phyloP scores from a whole-genome alignment of 2,113 vertebrate species.

The Rhizomys pruinosus region DNA sequence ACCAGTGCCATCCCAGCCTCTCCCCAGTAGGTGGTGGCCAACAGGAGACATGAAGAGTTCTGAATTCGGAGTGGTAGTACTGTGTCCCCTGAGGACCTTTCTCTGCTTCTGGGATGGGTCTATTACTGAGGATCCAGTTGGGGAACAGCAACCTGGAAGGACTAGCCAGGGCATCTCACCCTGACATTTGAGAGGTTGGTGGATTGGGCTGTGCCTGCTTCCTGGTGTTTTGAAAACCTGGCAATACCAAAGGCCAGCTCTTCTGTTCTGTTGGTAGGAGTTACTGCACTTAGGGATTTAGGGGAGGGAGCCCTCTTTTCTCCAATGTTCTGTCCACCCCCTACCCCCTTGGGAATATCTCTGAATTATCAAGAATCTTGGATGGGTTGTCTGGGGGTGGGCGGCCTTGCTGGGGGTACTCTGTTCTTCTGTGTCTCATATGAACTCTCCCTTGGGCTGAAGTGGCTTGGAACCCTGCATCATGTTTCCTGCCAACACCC shows the following conservation, averaged over 20 bases:
- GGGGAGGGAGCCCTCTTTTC: background rate
- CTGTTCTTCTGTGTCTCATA: background rate
- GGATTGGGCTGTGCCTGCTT: background rate
- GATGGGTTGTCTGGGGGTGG: slow-evolving; percentile 4
- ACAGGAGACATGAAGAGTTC: slow-evolving; percentile 40
- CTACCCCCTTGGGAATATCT: background rate
- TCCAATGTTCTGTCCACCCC: background rate
- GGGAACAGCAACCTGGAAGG: background rate
- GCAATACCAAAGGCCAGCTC: background rate
- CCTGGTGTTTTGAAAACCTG: background rate
- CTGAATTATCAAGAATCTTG: slow-evolving; percentile 50
- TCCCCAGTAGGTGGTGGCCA: background rate
- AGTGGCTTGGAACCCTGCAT: background rate
- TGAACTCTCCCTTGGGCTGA: background rate
- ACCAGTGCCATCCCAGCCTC: fast-evolving
- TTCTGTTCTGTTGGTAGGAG: background rate
- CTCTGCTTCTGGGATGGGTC: background rate
- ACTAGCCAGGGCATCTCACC: background rate
- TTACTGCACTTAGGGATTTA: background rate
- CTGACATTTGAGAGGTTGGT: background rate
- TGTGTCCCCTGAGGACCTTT: background rate
- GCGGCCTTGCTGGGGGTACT: slow-evolving; percentile 5
- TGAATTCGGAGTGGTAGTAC: slow-evolving; percentile 40
- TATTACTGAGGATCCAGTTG: background rate
- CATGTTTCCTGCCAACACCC: background rate